These are phyloP conservation scores for Tachycineta bicolor DNA, from an alignment of 2,113 vertebrate species.

Conservation along the genomic window DNA sequence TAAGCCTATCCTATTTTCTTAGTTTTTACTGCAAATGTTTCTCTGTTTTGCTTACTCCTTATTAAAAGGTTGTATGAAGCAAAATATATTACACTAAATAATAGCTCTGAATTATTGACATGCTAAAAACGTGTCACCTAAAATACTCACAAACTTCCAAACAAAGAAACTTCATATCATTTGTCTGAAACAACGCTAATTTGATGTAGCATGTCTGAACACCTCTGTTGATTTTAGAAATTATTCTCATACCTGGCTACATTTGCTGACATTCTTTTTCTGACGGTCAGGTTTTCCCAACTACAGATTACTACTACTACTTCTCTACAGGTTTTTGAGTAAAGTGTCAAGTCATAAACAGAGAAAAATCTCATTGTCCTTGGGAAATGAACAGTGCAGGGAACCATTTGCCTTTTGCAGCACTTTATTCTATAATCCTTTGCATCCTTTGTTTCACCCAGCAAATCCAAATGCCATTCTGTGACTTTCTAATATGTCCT, in stretches of 20 bases:
- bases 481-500: not conserved
- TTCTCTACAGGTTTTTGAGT: not conserved
- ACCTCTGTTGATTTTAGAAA: slow-evolving; percentile 16
- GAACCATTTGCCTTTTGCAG: not conserved
- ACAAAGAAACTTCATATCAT: not conserved
- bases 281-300: not conserved
- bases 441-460: not conserved
- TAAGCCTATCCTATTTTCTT: not conserved
- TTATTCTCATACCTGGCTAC: not conserved
- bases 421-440: not conserved
- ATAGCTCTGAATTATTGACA: not conserved
- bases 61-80: not conserved
- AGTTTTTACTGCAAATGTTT: not conserved
- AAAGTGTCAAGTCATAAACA: not conserved
- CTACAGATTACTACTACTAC: not conserved
- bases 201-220: not conserved
- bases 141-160: not conserved
- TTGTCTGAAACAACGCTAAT: not conserved
- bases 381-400: not conserved
- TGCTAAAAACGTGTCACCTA: not conserved
- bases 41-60: not conserved
- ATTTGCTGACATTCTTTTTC: not conserved
- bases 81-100: not conserved
- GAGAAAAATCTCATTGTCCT: not conserved
- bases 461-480: slow-evolving; percentile 17